Evolutionary conservation across 2,888 invertebrate species (phyloP).

Genomic region (Agrenia bidenticulata): DNA sequence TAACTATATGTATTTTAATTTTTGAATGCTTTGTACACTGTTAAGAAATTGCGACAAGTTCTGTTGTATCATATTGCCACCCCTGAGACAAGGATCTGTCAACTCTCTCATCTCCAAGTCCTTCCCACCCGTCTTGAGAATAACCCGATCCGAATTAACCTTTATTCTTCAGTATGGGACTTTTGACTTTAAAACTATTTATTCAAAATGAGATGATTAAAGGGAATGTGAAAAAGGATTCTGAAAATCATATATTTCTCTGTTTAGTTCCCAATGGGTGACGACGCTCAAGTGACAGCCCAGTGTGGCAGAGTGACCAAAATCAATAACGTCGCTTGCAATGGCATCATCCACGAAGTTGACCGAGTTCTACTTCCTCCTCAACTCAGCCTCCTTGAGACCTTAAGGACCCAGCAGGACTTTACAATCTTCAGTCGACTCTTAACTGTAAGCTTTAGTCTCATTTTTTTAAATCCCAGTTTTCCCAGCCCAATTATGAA

Average conservation of each 20-base stretch:
- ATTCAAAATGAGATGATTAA: no score
- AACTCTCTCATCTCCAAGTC: constrained; percentile 41
- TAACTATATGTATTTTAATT: neutral
- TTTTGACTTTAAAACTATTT: no score
- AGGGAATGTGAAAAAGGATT: no score
- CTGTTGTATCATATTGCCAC: constrained; percentile 66
- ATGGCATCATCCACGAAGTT: constrained; percentile 67
- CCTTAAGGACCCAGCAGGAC: constrained; percentile 58
- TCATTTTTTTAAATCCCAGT: no score
- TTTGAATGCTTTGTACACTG: constrained; percentile 15
- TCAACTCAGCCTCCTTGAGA: constrained; percentile 59
- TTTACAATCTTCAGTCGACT: constrained; percentile 59
- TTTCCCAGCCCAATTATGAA: no score
- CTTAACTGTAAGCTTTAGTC: constrained; percentile 53
- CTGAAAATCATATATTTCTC: neutral
- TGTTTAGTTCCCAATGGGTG: constrained; percentile 39
- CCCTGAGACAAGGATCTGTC: constrained; percentile 62
- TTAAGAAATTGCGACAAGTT: constrained; percentile 59
- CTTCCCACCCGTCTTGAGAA: constrained; percentile 20
- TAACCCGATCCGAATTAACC: constrained; percentile 38
- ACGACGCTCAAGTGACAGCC: constrained; percentile 63
- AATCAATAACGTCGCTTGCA: constrained; percentile 67
- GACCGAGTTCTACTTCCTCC: constrained; percentile 64
- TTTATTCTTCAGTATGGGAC: neutral
- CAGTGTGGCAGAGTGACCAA: constrained; percentile 68